A percentile compares a stretch with the other conserved stretches of the same genome.
phyloP scores from a whole-genome alignment of 2,797 vertebrate genomes.

The Euphonia xanthogaster region DNA sequence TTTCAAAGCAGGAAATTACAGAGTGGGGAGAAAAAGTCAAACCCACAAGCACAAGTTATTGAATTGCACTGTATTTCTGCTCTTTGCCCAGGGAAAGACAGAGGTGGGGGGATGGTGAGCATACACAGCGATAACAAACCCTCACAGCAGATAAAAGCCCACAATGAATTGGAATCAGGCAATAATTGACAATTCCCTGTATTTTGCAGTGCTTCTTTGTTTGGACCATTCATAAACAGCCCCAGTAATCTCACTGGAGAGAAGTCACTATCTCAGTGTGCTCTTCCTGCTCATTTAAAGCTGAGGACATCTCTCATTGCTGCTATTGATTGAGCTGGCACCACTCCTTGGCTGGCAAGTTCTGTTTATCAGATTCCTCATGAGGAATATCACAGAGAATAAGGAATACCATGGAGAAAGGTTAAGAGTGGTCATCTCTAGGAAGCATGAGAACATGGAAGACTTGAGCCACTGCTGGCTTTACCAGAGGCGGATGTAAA shows the following conservation, averaged over 20 bases:
- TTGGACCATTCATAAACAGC: not conserved
- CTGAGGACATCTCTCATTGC: not conserved
- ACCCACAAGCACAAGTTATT: not conserved
- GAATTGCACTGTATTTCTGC: not conserved
- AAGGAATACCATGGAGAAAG: not conserved
- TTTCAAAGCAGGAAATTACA: not conserved
- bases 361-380: not conserved
- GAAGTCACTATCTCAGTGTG: not conserved
- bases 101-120: fast-evolving
- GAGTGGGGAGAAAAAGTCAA: not conserved
- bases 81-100: not conserved
- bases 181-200: not conserved
- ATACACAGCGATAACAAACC: not conserved
- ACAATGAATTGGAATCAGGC: not conserved
- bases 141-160: not conserved
- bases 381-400: not conserved
- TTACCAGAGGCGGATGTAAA: not conserved
- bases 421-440: not conserved
- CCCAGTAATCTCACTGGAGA: not conserved
- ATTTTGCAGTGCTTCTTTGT: not conserved
- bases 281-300: slow-evolving; percentile 3
- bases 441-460: not conserved
- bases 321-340: not conserved
- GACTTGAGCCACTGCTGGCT: not conserved
- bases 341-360: not conserved